Percentiles rank a stretch among this genome's conserved stretches.
phyloP scores from a whole-genome alignment of 2,113 vertebrate species.

The Trichomycterus rosablanca region DNA sequence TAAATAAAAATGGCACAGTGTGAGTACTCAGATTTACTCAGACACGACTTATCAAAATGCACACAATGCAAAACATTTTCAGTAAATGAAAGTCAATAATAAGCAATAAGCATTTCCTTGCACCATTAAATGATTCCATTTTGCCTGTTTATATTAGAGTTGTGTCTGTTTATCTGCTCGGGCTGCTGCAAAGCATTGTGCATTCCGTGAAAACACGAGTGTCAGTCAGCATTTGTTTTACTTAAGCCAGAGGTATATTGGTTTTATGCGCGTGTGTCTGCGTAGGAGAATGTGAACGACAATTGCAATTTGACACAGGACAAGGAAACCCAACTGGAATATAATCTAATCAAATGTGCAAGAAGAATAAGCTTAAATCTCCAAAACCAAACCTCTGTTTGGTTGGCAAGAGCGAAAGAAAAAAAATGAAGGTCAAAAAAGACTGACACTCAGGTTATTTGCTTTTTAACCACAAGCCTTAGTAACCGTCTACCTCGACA shows the following conservation, averaged over 20 bases:
- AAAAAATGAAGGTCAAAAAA: neutral
- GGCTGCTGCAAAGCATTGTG: neutral
- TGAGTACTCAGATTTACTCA: neutral
- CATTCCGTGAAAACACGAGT: conserved; percentile 14
- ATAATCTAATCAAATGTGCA: conserved; percentile 29
- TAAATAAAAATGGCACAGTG: neutral
- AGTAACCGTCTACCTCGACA: conserved; percentile 10
- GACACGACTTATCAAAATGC: neutral
- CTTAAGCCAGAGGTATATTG: conserved; percentile 4
- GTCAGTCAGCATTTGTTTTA: conserved; percentile 23
- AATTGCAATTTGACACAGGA: conserved; percentile 18
- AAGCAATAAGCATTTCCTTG: neutral
- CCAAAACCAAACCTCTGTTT: no score
- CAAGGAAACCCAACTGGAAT: conserved; percentile 2
- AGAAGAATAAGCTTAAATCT: conserved; percentile 5
- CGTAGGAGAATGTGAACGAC: neutral
- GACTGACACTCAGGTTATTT: neutral
- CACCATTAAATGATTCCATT: neutral
- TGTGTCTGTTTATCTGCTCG: no score
- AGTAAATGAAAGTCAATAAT: neutral
- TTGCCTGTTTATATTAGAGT: neutral
- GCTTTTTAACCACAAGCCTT: neutral
- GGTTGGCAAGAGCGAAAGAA: neutral
- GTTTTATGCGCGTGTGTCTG: conserved; percentile 1
- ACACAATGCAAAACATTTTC: neutral